Base-by-base conservation (phyloP, 2,888 invertebrate genomes). In the Bombylius major region DNA sequence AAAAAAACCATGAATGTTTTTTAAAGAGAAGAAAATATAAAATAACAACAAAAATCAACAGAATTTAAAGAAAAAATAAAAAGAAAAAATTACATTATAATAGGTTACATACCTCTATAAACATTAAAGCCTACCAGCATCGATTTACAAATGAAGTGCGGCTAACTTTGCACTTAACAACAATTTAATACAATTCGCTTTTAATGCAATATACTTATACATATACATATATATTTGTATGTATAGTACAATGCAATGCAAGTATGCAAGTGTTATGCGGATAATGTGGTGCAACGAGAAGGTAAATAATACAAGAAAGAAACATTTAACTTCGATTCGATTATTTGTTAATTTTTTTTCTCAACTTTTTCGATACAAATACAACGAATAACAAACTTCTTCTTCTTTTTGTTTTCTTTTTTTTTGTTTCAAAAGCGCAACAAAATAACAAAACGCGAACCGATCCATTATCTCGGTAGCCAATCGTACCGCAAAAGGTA, bases 381-480 rank as follows among this genome's bases (percentile, higher is more conserved):
- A 23, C 23, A 23, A 23, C 23, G 23, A 23, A 23, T 23, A 23
- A 23, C 23, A 23, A 23, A 23, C 23, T n/a, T n/a, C n/a, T n/a
- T n/a, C n/a, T n/a, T n/a, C n/a, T n/a, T n/a, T n/a, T n/a, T n/a
- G n/a, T n/a, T n/a, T n/a, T n/a, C 23, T 23, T 23, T 23, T 23
- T 23, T 23, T 23, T 23, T 23, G 1, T 23, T 23, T 23, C 23
- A 23, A 8, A n/a, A 50, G 47, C 4, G 39, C 47, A 36, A 48
- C 32, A 55, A 39, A 13, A 6, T 5, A 57, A 57, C 52, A 56
- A 58, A 58, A 52, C 50, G 58, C 51, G 47, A 58, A 56, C 51
- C 54, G 47, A 58, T 58, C 51, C 54, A 58, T 58, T 58, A 58
- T 58, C 56, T 47, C 51, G 54, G 56, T 58, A 56, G 56, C 56